These are phyloP conservation scores for Papilio glaucus DNA, from an alignment of 1,140 invertebrate genomes.

Conservation along the genomic window DNA sequence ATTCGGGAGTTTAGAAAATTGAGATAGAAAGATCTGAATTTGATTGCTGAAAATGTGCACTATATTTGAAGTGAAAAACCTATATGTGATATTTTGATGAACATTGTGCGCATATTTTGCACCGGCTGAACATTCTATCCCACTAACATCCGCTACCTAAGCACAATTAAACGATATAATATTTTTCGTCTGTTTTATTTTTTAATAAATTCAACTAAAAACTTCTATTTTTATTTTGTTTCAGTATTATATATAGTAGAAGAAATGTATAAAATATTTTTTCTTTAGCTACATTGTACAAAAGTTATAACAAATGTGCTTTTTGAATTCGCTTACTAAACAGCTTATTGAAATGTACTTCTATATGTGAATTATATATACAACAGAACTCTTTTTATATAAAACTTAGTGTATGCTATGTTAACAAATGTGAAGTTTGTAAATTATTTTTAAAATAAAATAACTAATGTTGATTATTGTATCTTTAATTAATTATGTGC, in stretches of 20 bases:
- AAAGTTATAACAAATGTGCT: not conserved
- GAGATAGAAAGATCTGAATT: too few species aligned
- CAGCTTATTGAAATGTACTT: not conserved
- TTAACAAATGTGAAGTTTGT: conserved; percentile 29
- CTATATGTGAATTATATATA: not conserved
- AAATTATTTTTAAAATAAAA: conserved; percentile 31
- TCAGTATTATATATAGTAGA: not conserved
- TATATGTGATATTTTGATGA: too few species aligned
- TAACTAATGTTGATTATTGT: conserved; percentile 22
- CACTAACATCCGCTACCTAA: too few species aligned
- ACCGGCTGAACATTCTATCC: too few species aligned
- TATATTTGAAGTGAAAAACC: too few species aligned
- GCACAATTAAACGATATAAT: too few species aligned
- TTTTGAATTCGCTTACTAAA: not conserved
- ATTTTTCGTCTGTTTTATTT: too few species aligned
- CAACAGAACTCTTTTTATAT: conserved; percentile 4
- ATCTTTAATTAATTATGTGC: not conserved
- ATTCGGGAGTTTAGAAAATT: too few species aligned
- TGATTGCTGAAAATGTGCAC: too few species aligned
- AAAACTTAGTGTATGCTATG: conserved; percentile 6
- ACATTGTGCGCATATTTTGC: too few species aligned
- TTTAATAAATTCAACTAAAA: not conserved
- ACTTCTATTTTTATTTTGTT: too few species aligned
- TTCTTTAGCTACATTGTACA: too few species aligned
- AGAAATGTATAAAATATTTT: not conserved